These are phyloP conservation scores for Chaetops frenatus DNA, from an alignment of 2,113 vertebrate genomes.

Conservation along the genomic window DNA sequence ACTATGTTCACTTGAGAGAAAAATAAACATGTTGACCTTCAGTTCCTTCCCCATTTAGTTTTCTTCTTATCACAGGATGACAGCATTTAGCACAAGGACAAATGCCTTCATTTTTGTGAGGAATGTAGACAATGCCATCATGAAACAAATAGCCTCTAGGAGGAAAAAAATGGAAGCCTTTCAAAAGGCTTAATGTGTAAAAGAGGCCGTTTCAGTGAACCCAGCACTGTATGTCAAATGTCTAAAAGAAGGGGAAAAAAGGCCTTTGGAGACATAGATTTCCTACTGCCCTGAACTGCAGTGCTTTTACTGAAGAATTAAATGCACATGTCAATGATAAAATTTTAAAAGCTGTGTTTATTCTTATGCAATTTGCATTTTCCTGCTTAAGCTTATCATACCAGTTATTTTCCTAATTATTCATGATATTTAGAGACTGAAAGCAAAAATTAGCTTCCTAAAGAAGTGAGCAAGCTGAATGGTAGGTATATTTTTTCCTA, in stretches of 20 bases:
- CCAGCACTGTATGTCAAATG: constrained; percentile 9
- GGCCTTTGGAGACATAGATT: background rate
- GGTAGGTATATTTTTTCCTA: background rate
- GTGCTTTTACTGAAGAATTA: background rate
- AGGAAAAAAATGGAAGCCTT: background rate
- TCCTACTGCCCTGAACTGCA: background rate
- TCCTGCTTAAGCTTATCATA: background rate
- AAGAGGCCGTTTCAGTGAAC: constrained; percentile 7
- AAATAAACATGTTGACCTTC: constrained; percentile 63
- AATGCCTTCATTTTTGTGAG: constrained; percentile 51
- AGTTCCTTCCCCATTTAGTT: constrained; percentile 39
- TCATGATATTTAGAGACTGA: background rate
- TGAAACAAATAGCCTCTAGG: constrained; percentile 35
- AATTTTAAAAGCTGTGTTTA: background rate
- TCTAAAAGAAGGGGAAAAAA: background rate
- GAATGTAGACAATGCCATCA: constrained; percentile 27
- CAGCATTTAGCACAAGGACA: constrained; percentile 53
- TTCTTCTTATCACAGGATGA: constrained; percentile 49
- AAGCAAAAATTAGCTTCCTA: background rate
- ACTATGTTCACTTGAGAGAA: constrained; percentile 6
- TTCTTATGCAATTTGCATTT: background rate
- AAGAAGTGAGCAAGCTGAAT: background rate
- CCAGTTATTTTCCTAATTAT: background rate
- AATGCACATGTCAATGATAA: background rate
- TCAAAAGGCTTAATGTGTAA: constrained; percentile 22